Evolutionary conservation across 2,888 invertebrate species (phyloP), one percentile per base, ranked within the genome.

Genomic region (Parthenolecanium corni): DNA sequence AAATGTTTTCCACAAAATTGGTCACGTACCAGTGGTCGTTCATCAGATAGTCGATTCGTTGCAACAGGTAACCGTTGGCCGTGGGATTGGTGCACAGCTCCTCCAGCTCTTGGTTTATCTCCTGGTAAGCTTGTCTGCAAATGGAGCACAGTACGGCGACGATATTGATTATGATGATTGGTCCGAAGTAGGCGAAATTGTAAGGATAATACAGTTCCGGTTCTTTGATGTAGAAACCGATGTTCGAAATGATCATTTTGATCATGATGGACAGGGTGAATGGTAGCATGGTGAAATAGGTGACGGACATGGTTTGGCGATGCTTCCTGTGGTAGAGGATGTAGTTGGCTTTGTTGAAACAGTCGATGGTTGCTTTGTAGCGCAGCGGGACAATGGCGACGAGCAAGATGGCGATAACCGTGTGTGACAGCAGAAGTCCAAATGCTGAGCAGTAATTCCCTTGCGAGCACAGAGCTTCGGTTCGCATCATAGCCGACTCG

Each of bases 381-480:
- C 66, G 63, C 14, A 65, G 20, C n/a, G 65, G 64, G 3, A 65
- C 52, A 20, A 65, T 47, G 6, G 52, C 46, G 24, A 66, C 62
- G n/a, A 66, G 23, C 12, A 65, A 42, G 16, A 65, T 57, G 31
- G 65, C 58, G 49, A 66, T 65, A 20, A 66, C 52, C 11, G 64
- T 47, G 52, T 66, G 66, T 20, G 63, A 58, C n/a, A 66, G 23
- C 3, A 66, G 36, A 36, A 66, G 53, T 6, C 65, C 65, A 31
- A 66, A 66, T n/a, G 65, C 64, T 24, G 58, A 54, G 24, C 66
- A 66, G 21, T 64, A 66, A 54, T 66, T 66, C 16, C 65, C 66
- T 18, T 54, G 51, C 1, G 66, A 64, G 14, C 66, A 66, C 14
- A 65, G 38, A 11, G 65, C 56, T 31, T 36, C 42, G 6, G 47